Conservation (phyloP, 2,113 vertebrate genomes). For the Varanus komodoensis region DNA sequence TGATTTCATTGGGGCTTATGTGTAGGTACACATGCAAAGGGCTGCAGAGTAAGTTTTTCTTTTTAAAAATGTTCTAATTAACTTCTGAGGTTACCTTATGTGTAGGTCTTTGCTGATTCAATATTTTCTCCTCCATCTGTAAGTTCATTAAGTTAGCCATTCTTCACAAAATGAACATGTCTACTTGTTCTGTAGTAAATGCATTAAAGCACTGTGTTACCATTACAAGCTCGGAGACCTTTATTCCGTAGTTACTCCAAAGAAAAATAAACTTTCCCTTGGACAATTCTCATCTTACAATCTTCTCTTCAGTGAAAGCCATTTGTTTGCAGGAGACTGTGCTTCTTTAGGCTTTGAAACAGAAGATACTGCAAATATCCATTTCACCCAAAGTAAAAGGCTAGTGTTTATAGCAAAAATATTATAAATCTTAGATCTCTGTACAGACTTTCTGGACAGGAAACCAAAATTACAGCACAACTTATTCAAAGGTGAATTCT, state of each 20-base stretch:
- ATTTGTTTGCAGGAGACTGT: background rate
- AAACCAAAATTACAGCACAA: background rate
- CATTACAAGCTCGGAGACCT: background rate
- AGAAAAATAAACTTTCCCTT: background rate
- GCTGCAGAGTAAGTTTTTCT: background rate
- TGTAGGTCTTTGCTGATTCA: background rate
- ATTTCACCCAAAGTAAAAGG: constrained; percentile 11
- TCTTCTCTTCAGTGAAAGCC: background rate
- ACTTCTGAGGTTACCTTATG: background rate
- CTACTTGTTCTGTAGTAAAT: too few relatives aligned
- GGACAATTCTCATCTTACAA: constrained; percentile 1
- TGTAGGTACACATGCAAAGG: background rate
- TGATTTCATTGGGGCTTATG: background rate
- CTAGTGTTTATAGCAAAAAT: background rate
- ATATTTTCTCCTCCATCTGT: background rate
- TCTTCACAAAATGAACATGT: background rate
- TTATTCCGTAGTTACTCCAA: background rate
- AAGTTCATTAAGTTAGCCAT: background rate
- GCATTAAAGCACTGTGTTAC: background rate
- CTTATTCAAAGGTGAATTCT: background rate
- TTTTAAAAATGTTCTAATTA: background rate
- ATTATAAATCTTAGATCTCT: background rate
- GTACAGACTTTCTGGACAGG: constrained; percentile 4
- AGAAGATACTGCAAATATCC: background rate
- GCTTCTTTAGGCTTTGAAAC: constrained; percentile 10